A percentile compares a stretch with the other conserved stretches of the same genome.
phyloP scores from a whole-genome alignment of 2,113 vertebrate genomes.

The Coryphaenoides rupestris region DNA sequence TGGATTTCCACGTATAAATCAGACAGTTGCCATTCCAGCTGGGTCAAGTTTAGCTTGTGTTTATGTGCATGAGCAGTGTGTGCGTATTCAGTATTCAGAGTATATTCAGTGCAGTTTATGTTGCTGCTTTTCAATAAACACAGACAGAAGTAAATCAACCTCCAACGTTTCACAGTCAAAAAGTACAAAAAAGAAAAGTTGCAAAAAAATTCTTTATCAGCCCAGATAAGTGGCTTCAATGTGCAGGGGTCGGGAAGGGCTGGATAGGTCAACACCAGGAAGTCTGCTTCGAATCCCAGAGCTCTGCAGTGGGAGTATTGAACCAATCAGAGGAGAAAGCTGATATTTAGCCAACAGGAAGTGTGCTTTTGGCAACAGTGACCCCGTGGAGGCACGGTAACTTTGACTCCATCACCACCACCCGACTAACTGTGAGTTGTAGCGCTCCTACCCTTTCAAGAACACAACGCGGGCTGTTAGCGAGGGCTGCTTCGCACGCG shows the following conservation, averaged over 20 bases:
- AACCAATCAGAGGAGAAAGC: slow-evolving; percentile 39
- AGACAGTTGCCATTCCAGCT: no score
- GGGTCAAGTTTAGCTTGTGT: no score
- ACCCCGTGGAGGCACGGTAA: slow-evolving; percentile 14
- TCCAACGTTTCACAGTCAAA: no score
- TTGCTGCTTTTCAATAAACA: no score
- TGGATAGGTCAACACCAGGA: no score
- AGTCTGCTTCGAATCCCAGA: not conserved
- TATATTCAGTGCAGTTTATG: no score
- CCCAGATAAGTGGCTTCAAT: slow-evolving; percentile 29
- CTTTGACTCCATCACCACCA: slow-evolving; percentile 33
- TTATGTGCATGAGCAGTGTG: no score
- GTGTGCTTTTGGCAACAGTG: not conserved
- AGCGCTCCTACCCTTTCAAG: slow-evolving; percentile 4
- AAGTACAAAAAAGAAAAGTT: no score
- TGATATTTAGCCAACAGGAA: not conserved
- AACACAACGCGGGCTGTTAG: slow-evolving; percentile 27
- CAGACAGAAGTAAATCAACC: no score
- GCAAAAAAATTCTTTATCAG: no score
- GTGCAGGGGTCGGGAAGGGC: slow-evolving; percentile 26
- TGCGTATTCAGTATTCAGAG: no score
- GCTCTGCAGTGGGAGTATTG: slow-evolving; percentile 7
- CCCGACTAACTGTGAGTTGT: slow-evolving; percentile 20
- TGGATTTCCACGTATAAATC: no score
- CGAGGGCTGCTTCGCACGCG: not conserved